Evolutionary conservation across 2,797 vertebrate species (phyloP), one percentile per base, ranked within the genome.

Genomic region (Periparus ater): DNA sequence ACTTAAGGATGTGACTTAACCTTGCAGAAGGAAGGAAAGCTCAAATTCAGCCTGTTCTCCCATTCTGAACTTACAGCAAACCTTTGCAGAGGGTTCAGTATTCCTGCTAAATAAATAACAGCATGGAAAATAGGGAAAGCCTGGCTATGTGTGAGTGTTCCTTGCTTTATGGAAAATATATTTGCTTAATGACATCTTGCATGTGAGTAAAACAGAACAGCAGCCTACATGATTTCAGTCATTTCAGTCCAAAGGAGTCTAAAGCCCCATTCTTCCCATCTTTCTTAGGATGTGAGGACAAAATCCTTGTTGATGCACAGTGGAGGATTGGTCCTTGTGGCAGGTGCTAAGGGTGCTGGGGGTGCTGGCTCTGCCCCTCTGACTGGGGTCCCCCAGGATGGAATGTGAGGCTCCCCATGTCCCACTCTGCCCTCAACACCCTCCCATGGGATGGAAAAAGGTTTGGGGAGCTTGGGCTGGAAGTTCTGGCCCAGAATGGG

Each of bases 11-110:
- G 87, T 85, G 93, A 95, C 72, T 96, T 89, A 90, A 96, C 70
- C 85, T 88, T 89, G 60, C 82, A 97, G 91, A 84, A 96, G 90
- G 96, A 97, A 96, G 95, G 93, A 97, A 95, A 74, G 38, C 54
- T 83, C 78, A 90, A 94, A 76, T 80, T 70, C 67, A 91, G 73
- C 40, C 84, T 83, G 48, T 77, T 90, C 70, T 88, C 32, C 20
- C 48, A 19, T 60, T 73, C n/a, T 38, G 85, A 93, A 57, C 77
- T 83, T 68, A 30, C 2, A 67, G 83, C 85, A 94, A 30, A 89
- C 63, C 70, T 82, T 54, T 96, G 86, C 67, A 38, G 73, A 62
- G 61, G 53, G 48, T 26, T 93, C 7, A 7, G 32, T 50, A 17
- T 48, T 87, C 62, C 78, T 95, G 55, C 29, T 87, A 40, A 94